Evolutionary conservation across 2,888 invertebrate genomes (phyloP).

Genomic region (Eumacrocentrus americanus): DNA sequence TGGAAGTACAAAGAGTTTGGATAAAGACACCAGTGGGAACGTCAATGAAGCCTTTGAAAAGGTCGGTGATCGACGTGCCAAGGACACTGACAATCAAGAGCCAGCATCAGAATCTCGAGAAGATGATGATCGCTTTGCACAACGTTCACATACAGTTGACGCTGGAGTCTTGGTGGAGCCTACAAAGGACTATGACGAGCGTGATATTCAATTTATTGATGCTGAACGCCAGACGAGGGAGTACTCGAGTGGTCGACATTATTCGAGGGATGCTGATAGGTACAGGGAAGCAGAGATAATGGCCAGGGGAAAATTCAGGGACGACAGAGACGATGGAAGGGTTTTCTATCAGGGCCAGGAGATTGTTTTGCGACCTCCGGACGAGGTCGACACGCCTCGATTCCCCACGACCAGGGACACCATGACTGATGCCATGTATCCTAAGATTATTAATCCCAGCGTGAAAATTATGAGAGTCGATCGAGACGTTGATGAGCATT

Average conservation of each 20-base stretch:
- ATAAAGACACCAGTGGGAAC: conserved; percentile 23
- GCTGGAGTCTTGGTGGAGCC: conserved; percentile 20
- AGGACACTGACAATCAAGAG: conserved; percentile 26
- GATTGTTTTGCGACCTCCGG: conserved; percentile 52
- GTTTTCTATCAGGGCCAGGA: conserved; percentile 49
- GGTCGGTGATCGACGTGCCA: conserved; percentile 28
- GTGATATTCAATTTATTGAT: conserved; percentile 34
- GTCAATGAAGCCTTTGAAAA: conserved; percentile 45
- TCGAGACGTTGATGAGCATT: conserved; percentile 50
- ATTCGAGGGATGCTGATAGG: conserved; percentile 38
- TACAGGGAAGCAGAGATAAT: conserved; percentile 30
- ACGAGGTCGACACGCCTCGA: conserved; percentile 56
- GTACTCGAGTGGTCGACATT: conserved; percentile 44
- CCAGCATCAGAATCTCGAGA: conserved; percentile 12
- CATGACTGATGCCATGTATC: conserved; percentile 45
- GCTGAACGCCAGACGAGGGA: conserved; percentile 49
- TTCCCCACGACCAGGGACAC: conserved; percentile 49
- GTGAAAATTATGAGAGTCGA: conserved; percentile 59
- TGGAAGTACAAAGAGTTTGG: too few species aligned
- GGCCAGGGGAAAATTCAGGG: conserved; percentile 19
- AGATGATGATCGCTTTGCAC: conserved; percentile 28
- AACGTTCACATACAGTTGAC: conserved; percentile 27
- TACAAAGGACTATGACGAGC: conserved; percentile 26
- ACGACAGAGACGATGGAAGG: conserved; percentile 36
- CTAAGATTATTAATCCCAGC: conserved; percentile 54